Evolutionary conservation across 2,113 vertebrate species (phyloP), one percentile per base, ranked within the genome.

Genomic region (Syngnathus scovelli): DNA sequence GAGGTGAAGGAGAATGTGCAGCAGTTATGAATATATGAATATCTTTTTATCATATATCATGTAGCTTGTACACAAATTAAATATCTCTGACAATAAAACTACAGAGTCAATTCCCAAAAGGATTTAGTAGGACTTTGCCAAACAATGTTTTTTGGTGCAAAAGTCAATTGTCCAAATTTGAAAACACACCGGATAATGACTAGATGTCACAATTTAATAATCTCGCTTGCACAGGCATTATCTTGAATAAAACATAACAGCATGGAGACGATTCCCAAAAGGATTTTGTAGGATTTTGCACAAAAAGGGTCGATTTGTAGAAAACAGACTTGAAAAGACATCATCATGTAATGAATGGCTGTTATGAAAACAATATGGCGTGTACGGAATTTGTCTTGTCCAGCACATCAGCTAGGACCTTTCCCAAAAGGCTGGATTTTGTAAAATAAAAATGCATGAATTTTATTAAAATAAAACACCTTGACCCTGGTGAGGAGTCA

Each of bases 211-310:
- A 3, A 33, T 11, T 13, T 33, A 55, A 27, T 55, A 55, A 27
- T 55, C 27, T 6, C 11, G 59, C 19, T 39, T 7, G 10, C 10
- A 15, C 27, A 59, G 5, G 27, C 9, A 33, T 59, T 16, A 7
- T 41, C 37, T 39, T 61, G 37, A 61, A 61, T 61, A 61, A 61
- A 21, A 61, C 59, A 61, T 61, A n/a, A 21, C 37, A 12, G 9
- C 4, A 16, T 59, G 16, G 33, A 7, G 16, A 12, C 6, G 4
- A 61, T 41, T 41, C 59, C 59, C 59, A 5, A 11, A 37, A 61
- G 59, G 59, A 61, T 41, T 61, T 39, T 19, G 18, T 12, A 11
- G 4, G 37, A 39, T 61, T 61, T 61, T 38, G 37, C 38, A 61
- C 18, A 39, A 21, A 61, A 39, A 61, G 19, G 37, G 5, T 6